These are phyloP conservation scores for Columbina picui DNA, from an alignment of 2,113 vertebrate species.

Conservation along the genomic window DNA sequence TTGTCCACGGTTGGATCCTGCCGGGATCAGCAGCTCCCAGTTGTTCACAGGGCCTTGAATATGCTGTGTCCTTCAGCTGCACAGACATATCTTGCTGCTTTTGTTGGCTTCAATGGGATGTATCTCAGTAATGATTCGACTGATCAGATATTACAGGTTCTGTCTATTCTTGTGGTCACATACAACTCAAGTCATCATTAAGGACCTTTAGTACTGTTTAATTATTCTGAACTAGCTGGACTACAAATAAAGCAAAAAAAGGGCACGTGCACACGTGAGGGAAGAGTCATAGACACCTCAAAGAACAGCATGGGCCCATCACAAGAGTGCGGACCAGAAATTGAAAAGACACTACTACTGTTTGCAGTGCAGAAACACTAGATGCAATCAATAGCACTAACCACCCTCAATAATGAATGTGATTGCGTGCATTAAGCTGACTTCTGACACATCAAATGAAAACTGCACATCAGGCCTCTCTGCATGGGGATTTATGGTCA, in stretches of 20 bases:
- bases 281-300: background rate
- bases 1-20: too few relatives aligned
- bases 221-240: background rate
- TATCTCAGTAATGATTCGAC: background rate
- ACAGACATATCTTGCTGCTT: background rate
- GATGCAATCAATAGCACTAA: background rate
- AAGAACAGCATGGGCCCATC: background rate
- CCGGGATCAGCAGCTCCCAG: rapidly evolving
- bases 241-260: background rate
- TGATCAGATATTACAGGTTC: background rate
- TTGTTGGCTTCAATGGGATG: background rate
- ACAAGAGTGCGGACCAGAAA: background rate
- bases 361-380: background rate
- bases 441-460: background rate
- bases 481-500: background rate
- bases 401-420: background rate
- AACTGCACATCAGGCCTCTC: background rate
- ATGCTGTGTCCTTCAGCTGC: background rate
- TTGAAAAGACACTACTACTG: background rate
- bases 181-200: background rate
- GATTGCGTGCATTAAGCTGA: background rate
- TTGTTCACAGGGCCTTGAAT: background rate
- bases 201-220: background rate
- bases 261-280: rapidly evolving
- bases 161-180: background rate